These are phyloP conservation scores for Oxygymnocypris stewartii DNA, from an alignment of 2,113 vertebrate genomes.

Conservation along the genomic window DNA sequence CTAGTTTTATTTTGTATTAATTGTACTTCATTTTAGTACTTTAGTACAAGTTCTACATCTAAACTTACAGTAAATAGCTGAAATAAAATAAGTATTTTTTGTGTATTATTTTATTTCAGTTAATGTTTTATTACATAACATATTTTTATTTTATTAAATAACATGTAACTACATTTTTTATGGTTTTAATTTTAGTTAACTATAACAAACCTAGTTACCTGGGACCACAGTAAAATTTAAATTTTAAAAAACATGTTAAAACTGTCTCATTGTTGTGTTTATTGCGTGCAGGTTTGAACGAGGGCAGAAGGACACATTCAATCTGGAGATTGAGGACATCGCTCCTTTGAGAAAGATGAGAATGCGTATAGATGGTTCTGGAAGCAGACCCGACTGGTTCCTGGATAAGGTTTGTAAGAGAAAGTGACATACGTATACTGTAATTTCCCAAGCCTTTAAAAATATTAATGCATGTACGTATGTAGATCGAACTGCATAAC, in stretches of 20 bases:
- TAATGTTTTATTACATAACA: too few relatives aligned
- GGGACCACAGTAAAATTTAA: not conserved
- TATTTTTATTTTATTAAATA: too few relatives aligned
- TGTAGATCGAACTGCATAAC: conserved; percentile 84
- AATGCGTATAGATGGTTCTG: conserved; percentile 84
- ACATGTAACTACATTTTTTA: too few relatives aligned
- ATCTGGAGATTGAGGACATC: conserved; percentile 91
- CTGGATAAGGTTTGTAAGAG: conserved; percentile 78
- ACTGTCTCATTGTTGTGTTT: conserved; percentile 8
- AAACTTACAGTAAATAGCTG: not conserved
- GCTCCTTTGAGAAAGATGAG: conserved; percentile 93
- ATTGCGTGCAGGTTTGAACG: conserved; percentile 85
- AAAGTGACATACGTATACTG: not conserved
- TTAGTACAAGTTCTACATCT: not conserved
- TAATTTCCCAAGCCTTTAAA: not conserved
- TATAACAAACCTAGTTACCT: too few relatives aligned
- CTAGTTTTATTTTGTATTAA: too few relatives aligned
- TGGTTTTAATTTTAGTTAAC: too few relatives aligned
- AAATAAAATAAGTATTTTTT: not conserved
- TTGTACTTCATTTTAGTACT: too few relatives aligned
- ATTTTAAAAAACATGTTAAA: not conserved
- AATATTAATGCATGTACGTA: conserved; percentile 13
- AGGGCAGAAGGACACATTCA: conserved; percentile 92
- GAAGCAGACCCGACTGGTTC: conserved; percentile 93
- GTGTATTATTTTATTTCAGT: too few relatives aligned